Evolutionary conservation across 2,797 vertebrate genomes (phyloP).

Genomic region (Pangasius mekongensis): DNA sequence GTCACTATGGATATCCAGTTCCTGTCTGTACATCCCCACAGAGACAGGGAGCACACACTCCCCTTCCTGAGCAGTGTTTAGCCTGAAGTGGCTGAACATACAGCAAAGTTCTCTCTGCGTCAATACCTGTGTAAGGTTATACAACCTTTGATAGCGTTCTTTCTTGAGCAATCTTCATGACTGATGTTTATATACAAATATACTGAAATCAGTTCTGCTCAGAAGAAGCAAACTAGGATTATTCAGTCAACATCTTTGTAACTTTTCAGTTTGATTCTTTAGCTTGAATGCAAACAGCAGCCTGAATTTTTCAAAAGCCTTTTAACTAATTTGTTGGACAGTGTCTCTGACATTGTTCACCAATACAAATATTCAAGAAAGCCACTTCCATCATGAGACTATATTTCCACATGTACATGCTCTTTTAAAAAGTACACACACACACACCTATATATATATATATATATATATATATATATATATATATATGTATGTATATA

Average conservation of each 20-base stretch:
- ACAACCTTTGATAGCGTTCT: background rate
- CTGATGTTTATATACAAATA: background rate
- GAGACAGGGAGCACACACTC: conserved; percentile 32
- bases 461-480: too few relatives aligned
- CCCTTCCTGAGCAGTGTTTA: conserved; percentile 39
- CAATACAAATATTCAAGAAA: background rate
- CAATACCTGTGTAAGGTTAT: background rate
- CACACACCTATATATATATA: too few relatives aligned
- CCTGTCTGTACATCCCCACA: conserved; percentile 46
- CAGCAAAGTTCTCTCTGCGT: background rate
- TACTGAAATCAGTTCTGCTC: too few relatives aligned
- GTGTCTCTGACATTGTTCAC: background rate
- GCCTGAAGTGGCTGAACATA: background rate
- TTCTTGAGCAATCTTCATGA: background rate
- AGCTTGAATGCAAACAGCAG: background rate
- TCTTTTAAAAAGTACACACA: background rate
- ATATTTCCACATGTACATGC: background rate
- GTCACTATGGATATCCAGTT: conserved; percentile 52
- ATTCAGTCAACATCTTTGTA: too few relatives aligned
- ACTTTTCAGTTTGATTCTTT: background rate
- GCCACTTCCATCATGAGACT: background rate
- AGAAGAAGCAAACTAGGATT: background rate
- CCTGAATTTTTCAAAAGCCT: background rate
- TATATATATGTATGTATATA: too few relatives aligned
- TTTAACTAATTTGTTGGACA: conserved; percentile 1